A percentile compares a stretch with the other conserved stretches of the same genome.
These are phyloP conservation scores for Leptobrachium leishanense DNA, from an alignment of 2,113 vertebrate species.

Conservation along the genomic window DNA sequence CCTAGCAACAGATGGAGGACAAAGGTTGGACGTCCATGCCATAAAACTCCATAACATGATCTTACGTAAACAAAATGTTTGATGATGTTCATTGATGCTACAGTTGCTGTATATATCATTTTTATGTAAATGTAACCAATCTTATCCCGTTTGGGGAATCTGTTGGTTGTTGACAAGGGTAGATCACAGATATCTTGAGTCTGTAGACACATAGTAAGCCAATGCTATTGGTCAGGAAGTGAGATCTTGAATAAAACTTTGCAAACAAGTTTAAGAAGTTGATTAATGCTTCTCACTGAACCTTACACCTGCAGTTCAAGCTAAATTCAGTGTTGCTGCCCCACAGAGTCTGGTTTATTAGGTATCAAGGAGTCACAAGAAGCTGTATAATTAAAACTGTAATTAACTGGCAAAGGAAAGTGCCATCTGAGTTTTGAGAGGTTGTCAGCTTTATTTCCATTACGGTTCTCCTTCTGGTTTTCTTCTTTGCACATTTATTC, in stretches of 20 bases:
- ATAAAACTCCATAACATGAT: too few relatives aligned
- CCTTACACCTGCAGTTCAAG: conserved; percentile 83
- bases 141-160: conserved; percentile 5
- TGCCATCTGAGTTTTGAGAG: conserved; percentile 84
- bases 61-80: not conserved
- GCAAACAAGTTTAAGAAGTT: conserved; percentile 75
- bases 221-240: conserved; percentile 60
- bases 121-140: not conserved
- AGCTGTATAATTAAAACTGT: conserved; percentile 81
- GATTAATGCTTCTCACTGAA: conserved; percentile 78
- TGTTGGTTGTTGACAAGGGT: conserved; percentile 61
- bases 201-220: conserved; percentile 18
- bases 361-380: conserved; percentile 82
- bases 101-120: not conserved
- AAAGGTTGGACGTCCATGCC: too few relatives aligned
- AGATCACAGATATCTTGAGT: conserved; percentile 17
- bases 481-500: conserved; percentile 56
- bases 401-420: conserved; percentile 81
- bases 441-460: conserved; percentile 81
- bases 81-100: not conserved
- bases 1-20: too few relatives aligned
- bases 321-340: conserved; percentile 76
- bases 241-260: conserved; percentile 68
- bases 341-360: conserved; percentile 82
- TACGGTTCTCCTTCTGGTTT: conserved; percentile 71